Evolutionary conservation across 2,888 invertebrate genomes (phyloP).

Genomic region (Drosophila seclusa): DNA sequence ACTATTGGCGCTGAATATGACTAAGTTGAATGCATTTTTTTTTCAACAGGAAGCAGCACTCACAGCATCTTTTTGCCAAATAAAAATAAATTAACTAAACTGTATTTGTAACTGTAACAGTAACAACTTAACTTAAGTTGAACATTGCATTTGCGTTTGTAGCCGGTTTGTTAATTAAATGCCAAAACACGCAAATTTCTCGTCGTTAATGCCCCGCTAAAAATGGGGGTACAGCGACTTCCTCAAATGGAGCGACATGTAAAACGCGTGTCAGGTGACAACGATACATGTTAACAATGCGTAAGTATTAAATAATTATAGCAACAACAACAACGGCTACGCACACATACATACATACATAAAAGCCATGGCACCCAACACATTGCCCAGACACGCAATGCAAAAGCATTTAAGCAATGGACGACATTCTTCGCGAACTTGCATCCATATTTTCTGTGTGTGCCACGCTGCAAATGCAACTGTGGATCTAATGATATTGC

Average conservation of each 20-base stretch:
- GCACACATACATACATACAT: constrained; percentile 4
- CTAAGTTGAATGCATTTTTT: constrained; percentile 83
- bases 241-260: constrained; percentile 71
- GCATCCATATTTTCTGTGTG: constrained; percentile 17
- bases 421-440: constrained; percentile 60
- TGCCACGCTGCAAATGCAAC: constrained; percentile 14
- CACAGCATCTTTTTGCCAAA: constrained; percentile 28
- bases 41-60: constrained; percentile 56
- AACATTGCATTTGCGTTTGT: constrained; percentile 57
- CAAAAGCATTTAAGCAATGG: constrained; percentile 49
- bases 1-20: constrained; percentile 99
- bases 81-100: constrained; percentile 26
- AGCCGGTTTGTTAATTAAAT: constrained; percentile 68
- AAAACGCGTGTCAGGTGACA: constrained; percentile 72
- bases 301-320: constrained; percentile 75
- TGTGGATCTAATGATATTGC: constrained; percentile 12
- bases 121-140: constrained; percentile 63
- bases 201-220: constrained; percentile 48
- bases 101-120: constrained; percentile 48
- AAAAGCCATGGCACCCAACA: constrained; percentile 26
- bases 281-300: constrained; percentile 74
- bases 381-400: constrained; percentile 53
- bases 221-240: constrained; percentile 57
- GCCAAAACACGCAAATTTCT: constrained; percentile 70
- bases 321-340: constrained; percentile 38